A percentile compares a stretch with the other conserved stretches of the same genome.
Evolutionary conservation across 2,797 vertebrate species (phyloP).

Genomic region (Sitta carolinensis): DNA sequence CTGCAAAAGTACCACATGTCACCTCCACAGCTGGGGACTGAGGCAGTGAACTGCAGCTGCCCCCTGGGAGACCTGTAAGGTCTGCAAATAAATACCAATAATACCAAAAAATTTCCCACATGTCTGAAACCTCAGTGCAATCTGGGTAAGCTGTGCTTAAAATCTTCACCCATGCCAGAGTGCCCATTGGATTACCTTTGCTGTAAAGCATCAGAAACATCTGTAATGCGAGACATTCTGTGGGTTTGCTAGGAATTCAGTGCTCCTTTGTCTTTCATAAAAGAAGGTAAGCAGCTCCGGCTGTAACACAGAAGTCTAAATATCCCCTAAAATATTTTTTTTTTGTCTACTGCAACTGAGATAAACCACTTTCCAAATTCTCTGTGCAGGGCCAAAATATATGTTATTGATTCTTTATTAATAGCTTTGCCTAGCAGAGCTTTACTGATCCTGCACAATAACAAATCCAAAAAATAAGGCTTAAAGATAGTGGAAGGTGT

Average conservation of each 20-base stretch:
- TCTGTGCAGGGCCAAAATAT: background rate
- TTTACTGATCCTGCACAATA: background rate
- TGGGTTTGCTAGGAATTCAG: background rate
- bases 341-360: background rate
- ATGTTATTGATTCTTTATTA: background rate
- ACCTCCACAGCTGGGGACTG: background rate
- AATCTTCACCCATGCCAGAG: background rate
- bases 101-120: background rate
- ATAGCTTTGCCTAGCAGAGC: background rate
- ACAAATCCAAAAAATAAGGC: background rate
- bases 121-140: background rate
- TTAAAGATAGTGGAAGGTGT: background rate
- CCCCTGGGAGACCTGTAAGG: background rate
- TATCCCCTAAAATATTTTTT: constrained; percentile 13
- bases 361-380: background rate
- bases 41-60: background rate
- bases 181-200: background rate
- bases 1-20: background rate
- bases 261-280: background rate
- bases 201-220: background rate
- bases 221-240: background rate
- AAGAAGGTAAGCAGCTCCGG: background rate
- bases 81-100: background rate
- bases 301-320: background rate
- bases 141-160: background rate